phyloP scores from a whole-genome alignment of 1,140 invertebrate species.

The Epicauta chinensis region DNA sequence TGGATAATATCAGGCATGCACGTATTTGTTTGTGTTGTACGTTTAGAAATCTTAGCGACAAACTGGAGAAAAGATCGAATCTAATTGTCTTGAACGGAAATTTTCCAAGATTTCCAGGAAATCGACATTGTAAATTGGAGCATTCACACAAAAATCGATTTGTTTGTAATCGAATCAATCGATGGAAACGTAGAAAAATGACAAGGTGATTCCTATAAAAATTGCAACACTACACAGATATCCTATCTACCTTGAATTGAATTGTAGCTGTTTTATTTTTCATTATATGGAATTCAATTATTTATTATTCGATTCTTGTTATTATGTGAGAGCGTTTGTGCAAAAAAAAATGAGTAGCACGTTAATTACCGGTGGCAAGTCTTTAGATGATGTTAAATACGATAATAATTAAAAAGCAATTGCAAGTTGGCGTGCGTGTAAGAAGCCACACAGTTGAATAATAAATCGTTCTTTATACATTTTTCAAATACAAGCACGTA shows the following conservation, averaged over 20 bases:
- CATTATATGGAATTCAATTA: slow-evolving; percentile 1
- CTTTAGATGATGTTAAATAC: neutral
- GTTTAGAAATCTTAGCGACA: too few relatives aligned
- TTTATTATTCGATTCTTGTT: too few relatives aligned
- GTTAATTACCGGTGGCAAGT: slow-evolving; percentile 1
- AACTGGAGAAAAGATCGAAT: too few relatives aligned
- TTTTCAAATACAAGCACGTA: slow-evolving; percentile 5
- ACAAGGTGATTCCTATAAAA: neutral
- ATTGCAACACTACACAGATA: neutral
- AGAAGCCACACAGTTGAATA: slow-evolving; percentile 3
- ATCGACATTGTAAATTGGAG: too few relatives aligned
- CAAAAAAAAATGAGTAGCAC: slow-evolving; percentile 3
- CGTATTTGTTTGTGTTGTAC: too few relatives aligned
- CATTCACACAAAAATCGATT: too few relatives aligned
- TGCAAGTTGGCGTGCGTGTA: slow-evolving; percentile 5
- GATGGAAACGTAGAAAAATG: too few relatives aligned
- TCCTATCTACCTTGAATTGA: neutral
- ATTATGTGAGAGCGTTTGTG: too few relatives aligned
- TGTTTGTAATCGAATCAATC: too few relatives aligned
- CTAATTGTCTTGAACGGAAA: too few relatives aligned
- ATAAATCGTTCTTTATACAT: slow-evolving; percentile 2
- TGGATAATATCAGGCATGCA: neutral
- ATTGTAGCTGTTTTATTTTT: neutral
- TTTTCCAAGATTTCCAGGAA: too few relatives aligned
- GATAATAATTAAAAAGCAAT: slow-evolving; percentile 16